These are phyloP conservation scores for Lamprotornis superbus DNA, from an alignment of 2,113 vertebrate genomes.

Conservation along the genomic window DNA sequence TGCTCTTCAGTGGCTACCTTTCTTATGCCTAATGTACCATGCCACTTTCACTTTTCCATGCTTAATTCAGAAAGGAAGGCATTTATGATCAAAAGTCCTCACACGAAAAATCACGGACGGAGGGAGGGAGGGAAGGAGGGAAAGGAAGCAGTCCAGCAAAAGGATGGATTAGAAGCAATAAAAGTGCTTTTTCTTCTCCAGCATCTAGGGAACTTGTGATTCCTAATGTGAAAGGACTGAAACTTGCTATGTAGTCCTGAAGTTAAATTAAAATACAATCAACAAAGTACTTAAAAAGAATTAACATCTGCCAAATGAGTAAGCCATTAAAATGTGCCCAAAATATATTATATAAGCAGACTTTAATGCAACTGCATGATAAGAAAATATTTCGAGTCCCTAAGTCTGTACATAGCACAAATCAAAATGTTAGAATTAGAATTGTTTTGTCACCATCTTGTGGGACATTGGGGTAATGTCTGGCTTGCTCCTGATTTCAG, in stretches of 20 bases:
- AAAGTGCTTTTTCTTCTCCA: not conserved
- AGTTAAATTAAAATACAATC: constrained; percentile 10
- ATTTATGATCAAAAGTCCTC: not conserved
- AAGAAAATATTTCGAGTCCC: not conserved
- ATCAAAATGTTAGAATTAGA: not conserved
- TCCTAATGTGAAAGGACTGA: not conserved
- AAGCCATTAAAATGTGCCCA: not conserved
- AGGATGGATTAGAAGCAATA: not conserved
- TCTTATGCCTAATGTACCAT: not conserved
- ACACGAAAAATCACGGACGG: not conserved
- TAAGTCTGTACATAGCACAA: not conserved
- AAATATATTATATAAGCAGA: not conserved
- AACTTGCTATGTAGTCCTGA: not conserved
- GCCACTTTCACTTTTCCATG: not conserved
- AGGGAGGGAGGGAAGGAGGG: not conserved
- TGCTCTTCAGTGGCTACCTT: not conserved
- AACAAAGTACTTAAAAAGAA: not conserved
- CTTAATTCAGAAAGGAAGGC: not conserved
- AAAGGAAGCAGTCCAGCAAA: not conserved
- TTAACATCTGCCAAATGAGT: not conserved
- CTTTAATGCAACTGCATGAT: not conserved
- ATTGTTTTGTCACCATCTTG: constrained; percentile 43
- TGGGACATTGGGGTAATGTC: constrained; percentile 8
- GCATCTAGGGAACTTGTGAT: not conserved
- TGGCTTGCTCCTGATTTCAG: not conserved